A percentile compares a stretch with the other conserved stretches of the same genome.
Evolutionary conservation across 2,797 vertebrate species (phyloP).

Genomic region (Zenarchopterus dispar): DNA sequence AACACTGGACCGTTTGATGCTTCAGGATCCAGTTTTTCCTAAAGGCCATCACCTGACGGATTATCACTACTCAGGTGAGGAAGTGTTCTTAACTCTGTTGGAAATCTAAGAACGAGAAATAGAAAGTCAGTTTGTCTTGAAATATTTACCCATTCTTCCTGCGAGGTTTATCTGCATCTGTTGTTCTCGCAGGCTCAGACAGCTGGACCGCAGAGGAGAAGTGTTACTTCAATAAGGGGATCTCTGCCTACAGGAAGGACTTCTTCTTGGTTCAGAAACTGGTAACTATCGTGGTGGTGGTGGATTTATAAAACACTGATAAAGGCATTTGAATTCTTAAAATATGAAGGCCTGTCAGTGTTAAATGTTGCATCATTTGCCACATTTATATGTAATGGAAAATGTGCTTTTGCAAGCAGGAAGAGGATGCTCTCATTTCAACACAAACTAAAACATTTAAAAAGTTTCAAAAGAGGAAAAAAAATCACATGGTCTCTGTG

Average conservation of each 20-base stretch:
- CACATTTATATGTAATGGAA: slow-evolving; percentile 4
- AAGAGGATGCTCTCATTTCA: slow-evolving; percentile 21
- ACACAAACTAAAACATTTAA: neutral
- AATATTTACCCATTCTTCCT: neutral
- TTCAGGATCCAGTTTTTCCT: slow-evolving; percentile 66
- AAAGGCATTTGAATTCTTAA: no score
- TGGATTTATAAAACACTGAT: no score
- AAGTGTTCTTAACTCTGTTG: neutral
- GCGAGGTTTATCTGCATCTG: neutral
- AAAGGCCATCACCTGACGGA: slow-evolving; percentile 63
- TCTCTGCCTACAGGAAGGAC: slow-evolving; percentile 96
- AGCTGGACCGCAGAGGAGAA: slow-evolving; percentile 92
- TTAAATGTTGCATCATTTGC: no score
- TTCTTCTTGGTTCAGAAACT: slow-evolving; percentile 98
- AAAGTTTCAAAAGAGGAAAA: slow-evolving; percentile 12
- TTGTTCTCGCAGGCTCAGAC: slow-evolving; percentile 87
- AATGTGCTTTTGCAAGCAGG: slow-evolving; percentile 30
- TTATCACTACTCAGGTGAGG: slow-evolving; percentile 79
- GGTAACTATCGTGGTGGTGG: slow-evolving; percentile 65
- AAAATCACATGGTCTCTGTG: slow-evolving; percentile 23
- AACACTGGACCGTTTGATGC: slow-evolving; percentile 70
- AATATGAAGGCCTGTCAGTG: neutral
- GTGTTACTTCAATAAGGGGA: slow-evolving; percentile 95
- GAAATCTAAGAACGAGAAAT: neutral
- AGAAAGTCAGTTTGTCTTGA: neutral